These are phyloP conservation scores for Polydrusus cervinus DNA, from an alignment of 2,888 invertebrate species.

Conservation along the genomic window DNA sequence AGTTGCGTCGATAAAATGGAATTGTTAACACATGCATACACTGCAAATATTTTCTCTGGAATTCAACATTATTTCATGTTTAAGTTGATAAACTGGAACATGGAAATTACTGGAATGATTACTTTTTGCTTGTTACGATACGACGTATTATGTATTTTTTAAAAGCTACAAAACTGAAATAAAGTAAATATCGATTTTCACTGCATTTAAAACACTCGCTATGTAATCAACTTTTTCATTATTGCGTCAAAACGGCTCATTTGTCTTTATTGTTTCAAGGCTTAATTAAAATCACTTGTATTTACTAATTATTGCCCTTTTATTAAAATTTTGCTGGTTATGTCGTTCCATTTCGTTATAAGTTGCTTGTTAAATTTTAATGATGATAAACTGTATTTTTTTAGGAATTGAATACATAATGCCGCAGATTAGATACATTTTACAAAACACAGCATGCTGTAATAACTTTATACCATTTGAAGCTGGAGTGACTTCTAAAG, in stretches of 20 bases:
- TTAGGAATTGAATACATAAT: no score
- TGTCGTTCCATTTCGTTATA: background rate
- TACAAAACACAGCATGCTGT: no score
- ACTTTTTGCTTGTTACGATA: slow-evolving; percentile 52
- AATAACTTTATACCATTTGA: no score
- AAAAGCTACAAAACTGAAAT: slow-evolving; percentile 31
- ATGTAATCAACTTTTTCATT: slow-evolving; percentile 46
- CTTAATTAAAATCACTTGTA: slow-evolving; percentile 5
- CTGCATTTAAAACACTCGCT: slow-evolving; percentile 40
- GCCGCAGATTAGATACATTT: no score
- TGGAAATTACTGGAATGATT: slow-evolving; percentile 53
- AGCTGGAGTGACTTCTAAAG: no score
- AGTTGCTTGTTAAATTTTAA: no score
- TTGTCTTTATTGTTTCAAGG: slow-evolving; percentile 43
- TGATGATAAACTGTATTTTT: no score
- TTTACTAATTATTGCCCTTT: slow-evolving; percentile 7
- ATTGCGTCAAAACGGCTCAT: slow-evolving; percentile 43
- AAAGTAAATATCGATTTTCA: no score
- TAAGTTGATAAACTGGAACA: slow-evolving; percentile 52
- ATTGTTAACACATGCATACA: slow-evolving; percentile 47
- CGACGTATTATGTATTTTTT: slow-evolving; percentile 49
- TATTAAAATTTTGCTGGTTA: background rate
- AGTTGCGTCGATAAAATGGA: slow-evolving; percentile 45
- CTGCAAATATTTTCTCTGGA: slow-evolving; percentile 45
- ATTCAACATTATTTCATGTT: slow-evolving; percentile 48